Evolutionary conservation across 2,888 invertebrate species (phyloP).

Genomic region (Scaptomyza parva): DNA sequence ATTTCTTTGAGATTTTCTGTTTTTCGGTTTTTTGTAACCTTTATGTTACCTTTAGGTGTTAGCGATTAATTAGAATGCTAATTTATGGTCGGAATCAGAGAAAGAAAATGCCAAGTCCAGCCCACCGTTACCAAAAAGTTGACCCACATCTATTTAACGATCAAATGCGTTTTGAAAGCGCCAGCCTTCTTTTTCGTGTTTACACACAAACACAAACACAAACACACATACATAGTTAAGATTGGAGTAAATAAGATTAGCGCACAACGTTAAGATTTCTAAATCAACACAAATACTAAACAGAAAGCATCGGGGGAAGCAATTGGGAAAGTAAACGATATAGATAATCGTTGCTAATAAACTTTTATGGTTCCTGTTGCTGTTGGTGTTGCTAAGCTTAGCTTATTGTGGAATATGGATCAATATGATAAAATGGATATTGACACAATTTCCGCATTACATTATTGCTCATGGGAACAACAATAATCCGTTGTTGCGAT

Average conservation of each 20-base stretch:
- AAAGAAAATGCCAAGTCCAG: constrained; percentile 50
- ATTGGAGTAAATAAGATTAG: constrained; percentile 1
- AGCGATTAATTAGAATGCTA: constrained; percentile 61
- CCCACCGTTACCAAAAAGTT: constrained; percentile 35
- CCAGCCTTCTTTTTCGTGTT: not conserved
- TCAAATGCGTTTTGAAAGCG: constrained; percentile 21
- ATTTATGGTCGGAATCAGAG: constrained; percentile 48
- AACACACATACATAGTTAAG: not conserved
- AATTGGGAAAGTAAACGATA: not conserved
- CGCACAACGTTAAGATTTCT: not conserved
- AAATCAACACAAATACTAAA: not conserved
- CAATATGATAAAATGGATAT: not conserved
- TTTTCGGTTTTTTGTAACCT: too few species aligned
- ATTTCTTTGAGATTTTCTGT: constrained; percentile 48
- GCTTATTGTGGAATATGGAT: not conserved
- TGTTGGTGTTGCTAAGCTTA: not conserved
- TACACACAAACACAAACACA: not conserved
- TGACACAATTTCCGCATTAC: constrained; percentile 12
- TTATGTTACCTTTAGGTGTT: constrained; percentile 53
- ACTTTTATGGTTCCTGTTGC: not conserved
- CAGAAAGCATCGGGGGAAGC: not conserved
- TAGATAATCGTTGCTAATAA: not conserved
- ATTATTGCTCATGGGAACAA: not conserved
- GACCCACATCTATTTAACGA: constrained; percentile 42
- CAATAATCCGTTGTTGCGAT: constrained; percentile 7